These are phyloP conservation scores for Rhyacophila brunnea DNA, from an alignment of 1,140 invertebrate species.

Conservation along the genomic window DNA sequence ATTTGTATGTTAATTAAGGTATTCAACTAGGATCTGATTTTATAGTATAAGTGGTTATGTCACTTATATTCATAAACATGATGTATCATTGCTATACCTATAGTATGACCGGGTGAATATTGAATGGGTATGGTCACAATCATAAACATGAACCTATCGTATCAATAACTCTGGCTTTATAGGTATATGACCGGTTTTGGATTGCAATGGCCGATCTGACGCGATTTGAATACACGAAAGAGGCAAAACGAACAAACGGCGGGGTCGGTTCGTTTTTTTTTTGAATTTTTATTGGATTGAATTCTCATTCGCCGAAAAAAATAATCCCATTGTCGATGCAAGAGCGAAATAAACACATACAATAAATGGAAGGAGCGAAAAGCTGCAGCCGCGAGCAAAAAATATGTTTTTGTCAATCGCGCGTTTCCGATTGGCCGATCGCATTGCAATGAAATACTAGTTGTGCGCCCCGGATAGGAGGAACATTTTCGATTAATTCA, in stretches of 20 bases:
- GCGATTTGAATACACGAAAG: background rate
- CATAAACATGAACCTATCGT: no score
- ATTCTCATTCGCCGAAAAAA: slow-evolving; percentile 15
- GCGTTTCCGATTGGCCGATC: slow-evolving; percentile 25
- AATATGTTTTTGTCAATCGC: slow-evolving; percentile 27
- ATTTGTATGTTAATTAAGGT: no score
- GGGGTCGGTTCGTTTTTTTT: slow-evolving; percentile 2
- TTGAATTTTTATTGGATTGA: slow-evolving; percentile 11
- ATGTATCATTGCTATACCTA: no score
- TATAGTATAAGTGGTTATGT: no score
- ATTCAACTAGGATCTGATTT: no score
- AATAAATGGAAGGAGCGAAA: slow-evolving; percentile 8
- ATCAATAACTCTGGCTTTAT: background rate
- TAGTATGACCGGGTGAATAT: no score
- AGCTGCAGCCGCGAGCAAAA: slow-evolving; percentile 15
- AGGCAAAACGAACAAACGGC: background rate
- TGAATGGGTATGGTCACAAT: no score
- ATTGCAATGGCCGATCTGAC: background rate
- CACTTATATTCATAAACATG: no score
- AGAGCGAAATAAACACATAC: slow-evolving; percentile 17
- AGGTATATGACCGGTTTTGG: background rate
- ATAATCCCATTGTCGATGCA: slow-evolving; percentile 10
- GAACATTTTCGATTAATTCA: slow-evolving; percentile 16
- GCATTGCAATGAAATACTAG: slow-evolving; percentile 12
- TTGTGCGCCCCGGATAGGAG: slow-evolving; percentile 12